A percentile compares a stretch with the other conserved stretches of the same genome.
Evolutionary conservation across 2,888 invertebrate species (phyloP).

Genomic region (Catocala fraxini): DNA sequence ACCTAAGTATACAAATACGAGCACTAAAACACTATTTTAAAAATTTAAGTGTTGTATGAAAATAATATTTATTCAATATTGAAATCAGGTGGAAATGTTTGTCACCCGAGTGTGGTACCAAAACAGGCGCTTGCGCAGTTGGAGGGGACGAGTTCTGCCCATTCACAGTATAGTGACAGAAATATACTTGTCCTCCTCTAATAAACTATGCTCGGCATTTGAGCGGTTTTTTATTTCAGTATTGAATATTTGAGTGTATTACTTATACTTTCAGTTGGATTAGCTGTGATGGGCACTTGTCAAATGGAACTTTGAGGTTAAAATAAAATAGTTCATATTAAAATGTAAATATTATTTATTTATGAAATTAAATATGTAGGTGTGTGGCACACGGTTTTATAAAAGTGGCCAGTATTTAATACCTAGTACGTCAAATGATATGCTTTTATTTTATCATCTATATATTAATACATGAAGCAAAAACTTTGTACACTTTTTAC

Average conservation of each 20-base stretch:
- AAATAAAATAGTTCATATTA: conserved; percentile 6
- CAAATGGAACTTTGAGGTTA: conserved; percentile 20
- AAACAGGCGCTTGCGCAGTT: conserved; percentile 78
- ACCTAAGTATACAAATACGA: background rate
- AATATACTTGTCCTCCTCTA: conserved; percentile 74
- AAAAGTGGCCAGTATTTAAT: too few relatives aligned
- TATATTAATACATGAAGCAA: too few relatives aligned
- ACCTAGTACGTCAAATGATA: too few relatives aligned
- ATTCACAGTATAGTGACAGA: conserved; percentile 60
- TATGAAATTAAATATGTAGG: conserved; percentile 10
- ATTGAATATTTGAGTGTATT: conserved; percentile 50
- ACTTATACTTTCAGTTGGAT: conserved; percentile 46
- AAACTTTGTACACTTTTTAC: too few relatives aligned
- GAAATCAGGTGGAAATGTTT: conserved; percentile 57
- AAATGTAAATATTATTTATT: conserved; percentile 3
- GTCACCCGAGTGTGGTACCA: conserved; percentile 78
- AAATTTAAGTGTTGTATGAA: conserved; percentile 18
- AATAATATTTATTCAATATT: conserved; percentile 39
- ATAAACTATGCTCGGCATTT: conserved; percentile 58
- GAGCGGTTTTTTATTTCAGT: conserved; percentile 55
- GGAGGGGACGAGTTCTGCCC: conserved; percentile 81
- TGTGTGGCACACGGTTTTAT: background rate
- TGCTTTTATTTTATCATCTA: too few relatives aligned
- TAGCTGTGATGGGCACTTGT: conserved; percentile 33
- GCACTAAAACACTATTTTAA: conserved; percentile 3